Conservation (phyloP, 2,888 invertebrate species). For the Hirtodrosophila alboralis region DNA sequence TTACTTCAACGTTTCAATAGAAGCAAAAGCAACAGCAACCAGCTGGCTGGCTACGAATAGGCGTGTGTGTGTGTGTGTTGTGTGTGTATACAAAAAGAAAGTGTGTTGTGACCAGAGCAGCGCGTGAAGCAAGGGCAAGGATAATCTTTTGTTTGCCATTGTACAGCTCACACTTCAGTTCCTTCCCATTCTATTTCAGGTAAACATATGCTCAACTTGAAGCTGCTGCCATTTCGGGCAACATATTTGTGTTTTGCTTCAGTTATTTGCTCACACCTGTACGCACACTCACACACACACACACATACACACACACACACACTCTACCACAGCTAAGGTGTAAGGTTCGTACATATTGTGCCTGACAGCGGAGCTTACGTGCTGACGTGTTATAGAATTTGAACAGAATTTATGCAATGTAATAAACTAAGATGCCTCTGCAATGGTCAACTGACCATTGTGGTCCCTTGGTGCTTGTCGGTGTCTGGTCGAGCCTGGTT, state of each 20-base stretch:
- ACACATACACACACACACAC: constrained; percentile 17
- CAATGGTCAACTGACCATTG: constrained; percentile 5
- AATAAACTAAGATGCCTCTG: constrained; percentile 41
- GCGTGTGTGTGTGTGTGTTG: constrained; percentile 6
- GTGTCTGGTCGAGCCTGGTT: constrained; percentile 24
- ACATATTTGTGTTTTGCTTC: constrained; percentile 52
- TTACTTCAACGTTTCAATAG: constrained; percentile 77
- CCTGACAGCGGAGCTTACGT: constrained; percentile 57
- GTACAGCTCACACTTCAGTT: constrained; percentile 51
- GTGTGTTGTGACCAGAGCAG: constrained; percentile 53
- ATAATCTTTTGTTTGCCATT: constrained; percentile 76
- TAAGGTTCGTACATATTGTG: constrained; percentile 25
- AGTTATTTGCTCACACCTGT: constrained; percentile 32
- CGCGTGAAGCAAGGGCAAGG: constrained; percentile 70
- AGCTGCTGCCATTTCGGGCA: constrained; percentile 44
- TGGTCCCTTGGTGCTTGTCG: constrained; percentile 34
- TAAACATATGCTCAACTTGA: constrained; percentile 34
- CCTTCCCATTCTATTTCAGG: constrained; percentile 41
- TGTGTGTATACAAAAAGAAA: constrained; percentile 35
- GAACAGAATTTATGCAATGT: constrained; percentile 66
- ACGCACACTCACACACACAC: constrained; percentile 6
- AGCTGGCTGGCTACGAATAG: constrained; percentile 31
- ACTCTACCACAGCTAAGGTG: not conserved
- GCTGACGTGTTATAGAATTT: constrained; percentile 61
- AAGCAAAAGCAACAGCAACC: constrained; percentile 58